These are phyloP conservation scores for Tanytarsus gracilentus DNA, from an alignment of 2,888 invertebrate genomes.

Conservation along the genomic window DNA sequence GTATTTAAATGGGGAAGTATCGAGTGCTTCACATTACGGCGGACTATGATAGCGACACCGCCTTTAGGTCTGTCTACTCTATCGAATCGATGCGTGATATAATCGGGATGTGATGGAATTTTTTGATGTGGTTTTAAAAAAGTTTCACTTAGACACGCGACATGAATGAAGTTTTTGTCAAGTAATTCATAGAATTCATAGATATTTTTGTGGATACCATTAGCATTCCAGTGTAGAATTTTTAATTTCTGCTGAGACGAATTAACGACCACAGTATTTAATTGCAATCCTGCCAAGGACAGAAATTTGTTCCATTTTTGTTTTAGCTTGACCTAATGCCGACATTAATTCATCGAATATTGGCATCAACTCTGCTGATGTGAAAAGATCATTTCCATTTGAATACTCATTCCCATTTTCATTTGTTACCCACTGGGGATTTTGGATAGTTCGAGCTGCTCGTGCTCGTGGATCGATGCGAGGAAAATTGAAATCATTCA, in stretches of 20 bases:
- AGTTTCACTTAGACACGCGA: background rate
- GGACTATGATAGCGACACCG: background rate
- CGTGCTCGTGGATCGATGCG: no score
- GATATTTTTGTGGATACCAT: background rate
- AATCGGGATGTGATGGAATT: background rate
- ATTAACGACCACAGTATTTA: background rate
- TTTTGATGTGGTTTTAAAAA: background rate
- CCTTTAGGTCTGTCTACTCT: background rate
- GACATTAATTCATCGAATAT: background rate
- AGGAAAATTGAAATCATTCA: no score
- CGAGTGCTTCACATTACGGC: background rate
- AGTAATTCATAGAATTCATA: background rate
- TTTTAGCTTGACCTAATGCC: background rate
- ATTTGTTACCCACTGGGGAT: no score
- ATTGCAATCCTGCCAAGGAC: background rate
- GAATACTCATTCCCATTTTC: no score
- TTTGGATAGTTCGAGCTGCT: no score
- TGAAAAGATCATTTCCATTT: no score
- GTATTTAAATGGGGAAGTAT: background rate
- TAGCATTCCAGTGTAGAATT: background rate
- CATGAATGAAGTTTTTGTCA: background rate
- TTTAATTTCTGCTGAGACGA: background rate
- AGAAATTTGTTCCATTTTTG: background rate
- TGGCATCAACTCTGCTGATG: background rate
- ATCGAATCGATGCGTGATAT: background rate